phyloP scores from a whole-genome alignment of 1,140 invertebrate genomes.

The Phenacoccus solenopsis region DNA sequence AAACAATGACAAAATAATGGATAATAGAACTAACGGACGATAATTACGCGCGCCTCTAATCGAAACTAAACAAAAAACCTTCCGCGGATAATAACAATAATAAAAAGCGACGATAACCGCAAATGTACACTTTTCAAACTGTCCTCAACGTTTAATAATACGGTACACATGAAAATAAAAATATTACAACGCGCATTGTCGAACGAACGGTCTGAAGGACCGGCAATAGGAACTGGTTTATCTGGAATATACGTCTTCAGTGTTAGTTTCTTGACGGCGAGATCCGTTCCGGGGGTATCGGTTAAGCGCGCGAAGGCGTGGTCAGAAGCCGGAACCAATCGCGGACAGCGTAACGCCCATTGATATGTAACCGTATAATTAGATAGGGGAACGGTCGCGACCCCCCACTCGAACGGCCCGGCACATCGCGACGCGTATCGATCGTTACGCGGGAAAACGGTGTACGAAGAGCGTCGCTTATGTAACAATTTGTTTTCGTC shows the following conservation, averaged over 20 bases:
- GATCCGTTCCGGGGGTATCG: neutral
- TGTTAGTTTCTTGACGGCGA: neutral
- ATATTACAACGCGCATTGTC: constrained; percentile 10
- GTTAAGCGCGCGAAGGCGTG: neutral
- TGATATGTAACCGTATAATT: constrained; percentile 8
- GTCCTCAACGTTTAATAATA: constrained; percentile 15
- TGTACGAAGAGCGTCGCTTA: neutral
- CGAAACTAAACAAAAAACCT: constrained; percentile 8
- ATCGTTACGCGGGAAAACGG: neutral
- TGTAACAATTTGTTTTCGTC: neutral
- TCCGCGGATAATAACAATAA: constrained; percentile 11
- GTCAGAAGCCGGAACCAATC: constrained; percentile 12
- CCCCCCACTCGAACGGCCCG: neutral
- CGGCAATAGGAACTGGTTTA: constrained; percentile 8
- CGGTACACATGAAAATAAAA: constrained; percentile 8
- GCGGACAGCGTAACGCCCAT: neutral
- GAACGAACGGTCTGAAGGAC: neutral
- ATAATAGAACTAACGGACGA: constrained; percentile 15
- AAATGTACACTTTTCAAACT: constrained; percentile 15
- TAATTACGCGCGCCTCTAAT: neutral
- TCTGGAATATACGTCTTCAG: neutral
- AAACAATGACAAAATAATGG: constrained; percentile 17
- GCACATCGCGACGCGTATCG: neutral
- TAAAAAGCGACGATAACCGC: constrained; percentile 8
- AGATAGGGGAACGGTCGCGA: neutral